A percentile compares a stretch with the other conserved stretches of the same genome.
These are phyloP conservation scores for Prietella phreatophila DNA, from an alignment of 2,113 vertebrate species.

Conservation along the genomic window DNA sequence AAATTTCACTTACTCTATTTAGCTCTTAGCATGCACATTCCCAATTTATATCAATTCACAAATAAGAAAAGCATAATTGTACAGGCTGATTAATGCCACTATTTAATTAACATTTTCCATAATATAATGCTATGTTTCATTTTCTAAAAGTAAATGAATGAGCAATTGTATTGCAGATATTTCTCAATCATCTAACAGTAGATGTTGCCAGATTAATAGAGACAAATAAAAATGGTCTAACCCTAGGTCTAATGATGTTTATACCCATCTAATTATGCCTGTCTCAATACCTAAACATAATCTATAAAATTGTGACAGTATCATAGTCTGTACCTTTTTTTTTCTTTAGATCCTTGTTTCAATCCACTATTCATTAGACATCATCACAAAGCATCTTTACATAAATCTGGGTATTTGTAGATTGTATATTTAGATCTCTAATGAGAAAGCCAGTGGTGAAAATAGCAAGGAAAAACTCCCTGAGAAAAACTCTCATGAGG, in stretches of 20 bases:
- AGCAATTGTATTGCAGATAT: neutral
- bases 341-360: neutral
- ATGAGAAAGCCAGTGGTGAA: neutral
- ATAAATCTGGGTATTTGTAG: neutral
- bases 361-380: neutral
- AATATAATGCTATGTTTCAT: neutral
- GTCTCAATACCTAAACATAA: neutral
- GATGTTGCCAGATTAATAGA: neutral
- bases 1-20: neutral
- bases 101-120: neutral
- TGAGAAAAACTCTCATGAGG: neutral
- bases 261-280: neutral
- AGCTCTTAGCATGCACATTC: neutral
- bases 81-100: neutral
- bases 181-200: neutral
- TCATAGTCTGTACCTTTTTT: neutral
- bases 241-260: neutral
- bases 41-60: neutral
- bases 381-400: neutral
- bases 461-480: neutral
- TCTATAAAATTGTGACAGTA: neutral
- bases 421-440: neutral
- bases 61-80: neutral
- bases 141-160: neutral
- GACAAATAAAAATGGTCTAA: neutral